Conservation (phyloP, 2,113 vertebrate species). For the Lampris incognitus region DNA sequence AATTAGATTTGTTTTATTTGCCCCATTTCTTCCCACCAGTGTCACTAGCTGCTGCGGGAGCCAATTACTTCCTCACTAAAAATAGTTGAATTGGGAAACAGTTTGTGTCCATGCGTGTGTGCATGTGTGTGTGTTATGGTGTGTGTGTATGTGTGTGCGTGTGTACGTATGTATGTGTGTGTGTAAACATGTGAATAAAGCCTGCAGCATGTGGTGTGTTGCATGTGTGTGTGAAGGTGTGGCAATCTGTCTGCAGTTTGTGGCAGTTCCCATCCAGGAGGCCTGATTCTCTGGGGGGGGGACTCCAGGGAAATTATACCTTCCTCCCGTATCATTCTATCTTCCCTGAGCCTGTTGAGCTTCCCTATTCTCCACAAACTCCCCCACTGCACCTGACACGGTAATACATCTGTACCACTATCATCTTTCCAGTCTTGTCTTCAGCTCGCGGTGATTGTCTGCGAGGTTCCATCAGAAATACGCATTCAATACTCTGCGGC, state of each 20-base stretch:
- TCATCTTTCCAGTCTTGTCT: conserved; percentile 65
- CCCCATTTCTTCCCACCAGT: conserved; percentile 61
- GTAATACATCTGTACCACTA: conserved; percentile 43
- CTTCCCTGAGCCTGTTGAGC: conserved; percentile 66
- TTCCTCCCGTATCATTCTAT: conserved; percentile 73
- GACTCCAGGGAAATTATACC: conserved; percentile 72
- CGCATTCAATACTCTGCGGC: conserved; percentile 61
- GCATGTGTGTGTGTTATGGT: conserved; percentile 17
- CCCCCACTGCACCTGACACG: conserved; percentile 57
- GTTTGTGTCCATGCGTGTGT: conserved; percentile 13
- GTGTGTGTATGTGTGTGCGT: conserved; percentile 1
- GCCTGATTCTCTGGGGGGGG: conserved; percentile 69
- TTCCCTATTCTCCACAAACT: conserved; percentile 36
- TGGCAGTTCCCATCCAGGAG: conserved; percentile 55
- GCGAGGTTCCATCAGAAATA: conserved; percentile 60
- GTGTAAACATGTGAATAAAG: neutral
- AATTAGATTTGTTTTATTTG: conserved; percentile 78
- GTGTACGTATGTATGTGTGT: conserved; percentile 20
- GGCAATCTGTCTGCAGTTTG: conserved; percentile 47
- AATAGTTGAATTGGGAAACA: conserved; percentile 23
- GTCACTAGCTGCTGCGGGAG: conserved; percentile 52
- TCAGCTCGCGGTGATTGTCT: conserved; percentile 67
- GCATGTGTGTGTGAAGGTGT: conserved; percentile 10
- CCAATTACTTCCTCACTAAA: conserved; percentile 58
- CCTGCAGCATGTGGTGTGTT: conserved; percentile 2